Conservation (phyloP, 2,797 vertebrate species). For the Alca torda region DNA sequence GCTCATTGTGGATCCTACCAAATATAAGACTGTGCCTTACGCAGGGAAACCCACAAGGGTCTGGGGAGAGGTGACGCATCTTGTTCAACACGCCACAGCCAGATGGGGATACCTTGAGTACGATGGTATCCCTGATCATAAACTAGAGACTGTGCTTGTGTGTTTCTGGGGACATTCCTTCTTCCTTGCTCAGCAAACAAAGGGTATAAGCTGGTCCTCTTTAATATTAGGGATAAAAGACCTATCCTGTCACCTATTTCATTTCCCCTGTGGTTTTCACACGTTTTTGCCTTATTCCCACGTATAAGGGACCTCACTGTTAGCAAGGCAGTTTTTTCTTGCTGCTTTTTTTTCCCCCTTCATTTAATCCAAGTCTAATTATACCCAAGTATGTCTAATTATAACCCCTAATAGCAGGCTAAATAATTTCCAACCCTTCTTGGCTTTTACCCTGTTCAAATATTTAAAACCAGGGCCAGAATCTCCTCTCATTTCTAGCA, state of each 20-base stretch:
- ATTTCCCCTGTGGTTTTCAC: conserved; percentile 43
- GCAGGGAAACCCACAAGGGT: neutral
- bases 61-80: conserved; percentile 9
- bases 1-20: neutral
- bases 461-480: conserved; percentile 54
- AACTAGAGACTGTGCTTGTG: neutral
- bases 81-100: neutral
- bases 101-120: neutral
- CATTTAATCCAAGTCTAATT: conserved; percentile 61
- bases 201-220: neutral
- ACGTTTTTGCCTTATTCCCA: neutral
- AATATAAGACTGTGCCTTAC: neutral
- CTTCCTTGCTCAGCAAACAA: neutral
- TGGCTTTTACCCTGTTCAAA: conserved; percentile 67
- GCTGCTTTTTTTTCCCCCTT: neutral
- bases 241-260: neutral
- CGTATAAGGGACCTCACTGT: conserved; percentile 25
- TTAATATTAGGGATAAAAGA: neutral
- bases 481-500: conserved; percentile 37
- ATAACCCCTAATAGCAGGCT: conserved; percentile 62
- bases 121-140: neutral
- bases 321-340: neutral
- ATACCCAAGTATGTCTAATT: conserved; percentile 63
- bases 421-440: conserved; percentile 64
- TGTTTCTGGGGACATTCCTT: neutral